These are phyloP conservation scores for Drosophila auraria DNA, from an alignment of 1,140 invertebrate genomes.

Conservation along the genomic window DNA sequence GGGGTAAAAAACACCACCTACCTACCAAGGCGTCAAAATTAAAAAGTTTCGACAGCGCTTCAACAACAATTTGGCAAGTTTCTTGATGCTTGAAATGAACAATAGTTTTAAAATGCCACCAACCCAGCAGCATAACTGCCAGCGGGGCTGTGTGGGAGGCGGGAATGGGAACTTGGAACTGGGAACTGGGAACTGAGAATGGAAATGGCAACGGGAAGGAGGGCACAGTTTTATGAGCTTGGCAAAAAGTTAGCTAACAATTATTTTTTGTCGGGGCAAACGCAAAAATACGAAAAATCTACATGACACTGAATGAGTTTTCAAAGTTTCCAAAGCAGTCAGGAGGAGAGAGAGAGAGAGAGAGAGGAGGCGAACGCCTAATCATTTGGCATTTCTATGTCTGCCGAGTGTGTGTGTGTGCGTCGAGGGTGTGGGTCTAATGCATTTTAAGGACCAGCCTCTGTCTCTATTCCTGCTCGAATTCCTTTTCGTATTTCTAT, in stretches of 20 bases:
- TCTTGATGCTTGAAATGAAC: slow-evolving; percentile 69
- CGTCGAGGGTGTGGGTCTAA: slow-evolving; percentile 36
- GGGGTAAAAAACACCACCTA: slow-evolving; percentile 30
- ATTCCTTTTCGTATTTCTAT: slow-evolving; percentile 23
- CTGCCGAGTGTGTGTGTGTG: slow-evolving; percentile 5
- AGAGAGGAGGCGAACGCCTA: slow-evolving; percentile 35
- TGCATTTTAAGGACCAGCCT: slow-evolving; percentile 29
- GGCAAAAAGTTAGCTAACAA: slow-evolving; percentile 59
- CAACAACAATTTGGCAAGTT: slow-evolving; percentile 66
- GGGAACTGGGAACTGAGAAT: background rate
- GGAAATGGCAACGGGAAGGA: no score
- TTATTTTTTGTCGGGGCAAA: slow-evolving; percentile 61
- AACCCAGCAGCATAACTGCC: slow-evolving; percentile 46
- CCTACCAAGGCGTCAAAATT: slow-evolving; percentile 64
- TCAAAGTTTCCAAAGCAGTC: slow-evolving; percentile 48
- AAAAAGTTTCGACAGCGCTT: slow-evolving; percentile 60
- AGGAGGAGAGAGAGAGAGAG: background rate
- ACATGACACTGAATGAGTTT: slow-evolving; percentile 68
- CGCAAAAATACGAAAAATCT: slow-evolving; percentile 65
- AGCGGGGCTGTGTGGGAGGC: background rate
- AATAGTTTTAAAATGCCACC: slow-evolving; percentile 67
- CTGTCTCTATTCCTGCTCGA: background rate
- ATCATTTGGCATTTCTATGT: slow-evolving; percentile 31
- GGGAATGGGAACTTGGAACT: background rate
- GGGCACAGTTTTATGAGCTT: slow-evolving; percentile 60